Evolutionary conservation across 2,113 vertebrate species (phyloP).

Genomic region (Ochotona curzoniae): DNA sequence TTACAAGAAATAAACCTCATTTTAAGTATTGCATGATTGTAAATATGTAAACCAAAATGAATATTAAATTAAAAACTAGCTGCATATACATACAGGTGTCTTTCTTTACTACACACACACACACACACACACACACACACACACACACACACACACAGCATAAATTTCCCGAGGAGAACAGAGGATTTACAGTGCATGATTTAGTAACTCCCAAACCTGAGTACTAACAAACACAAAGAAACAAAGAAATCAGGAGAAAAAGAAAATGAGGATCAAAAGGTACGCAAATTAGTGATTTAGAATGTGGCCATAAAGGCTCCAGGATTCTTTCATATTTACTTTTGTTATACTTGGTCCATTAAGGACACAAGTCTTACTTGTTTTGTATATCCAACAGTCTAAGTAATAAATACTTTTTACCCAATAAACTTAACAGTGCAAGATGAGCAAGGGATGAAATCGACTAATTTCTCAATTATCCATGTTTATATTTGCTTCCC

Average conservation of each 20-base stretch:
- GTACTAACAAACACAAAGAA: conserved; percentile 23
- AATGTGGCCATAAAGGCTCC: not conserved
- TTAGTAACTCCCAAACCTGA: conserved; percentile 27
- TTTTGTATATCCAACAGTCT: not conserved
- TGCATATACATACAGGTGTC: not conserved
- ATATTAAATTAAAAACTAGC: conserved; percentile 44
- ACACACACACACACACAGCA: not conserved
- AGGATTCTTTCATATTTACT: conserved; percentile 11
- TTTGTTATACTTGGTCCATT: not conserved
- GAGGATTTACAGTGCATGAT: not conserved
- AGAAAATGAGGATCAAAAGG: not conserved
- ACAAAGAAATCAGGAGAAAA: not conserved
- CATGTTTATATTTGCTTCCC: not conserved
- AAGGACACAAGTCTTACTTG: not conserved
- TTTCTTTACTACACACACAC: too few species aligned
- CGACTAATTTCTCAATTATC: not conserved
- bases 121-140: too few species aligned
- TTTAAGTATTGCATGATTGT: conserved; percentile 8
- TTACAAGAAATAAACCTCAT: not conserved
- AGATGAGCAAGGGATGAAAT: not conserved
- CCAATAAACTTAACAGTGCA: not conserved
- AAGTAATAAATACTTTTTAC: conserved; percentile 7
- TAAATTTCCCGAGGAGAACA: conserved; percentile 33
- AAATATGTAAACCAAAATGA: conserved; percentile 36
- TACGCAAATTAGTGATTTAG: conserved; percentile 24